Percentiles rank a stretch among this genome's conserved stretches.
Conservation (phyloP, 2,113 vertebrate species). For the Pachycephala philippinensis region DNA sequence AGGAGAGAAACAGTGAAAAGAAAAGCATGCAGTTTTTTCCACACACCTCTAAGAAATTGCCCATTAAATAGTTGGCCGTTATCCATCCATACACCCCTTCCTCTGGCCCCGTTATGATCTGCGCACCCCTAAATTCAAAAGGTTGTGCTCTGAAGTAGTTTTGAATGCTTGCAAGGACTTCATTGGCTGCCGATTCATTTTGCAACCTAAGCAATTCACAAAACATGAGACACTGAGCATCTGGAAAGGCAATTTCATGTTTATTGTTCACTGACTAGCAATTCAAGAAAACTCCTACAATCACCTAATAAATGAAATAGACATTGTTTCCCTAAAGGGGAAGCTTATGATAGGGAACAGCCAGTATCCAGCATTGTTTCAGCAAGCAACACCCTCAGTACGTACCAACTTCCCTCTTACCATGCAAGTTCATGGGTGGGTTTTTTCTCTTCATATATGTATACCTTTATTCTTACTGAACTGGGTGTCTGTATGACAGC, state of each 20-base stretch:
- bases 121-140: slow-evolving; percentile 87
- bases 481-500: neutral
- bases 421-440: neutral
- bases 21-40: slow-evolving; percentile 72
- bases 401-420: neutral
- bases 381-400: neutral
- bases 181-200: slow-evolving; percentile 76
- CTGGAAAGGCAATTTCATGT: slow-evolving; percentile 6
- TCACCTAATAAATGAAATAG: neutral
- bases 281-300: neutral
- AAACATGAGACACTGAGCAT: slow-evolving; percentile 68
- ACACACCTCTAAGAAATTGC: slow-evolving; percentile 90
- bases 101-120: slow-evolving; percentile 90
- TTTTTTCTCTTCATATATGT: neutral
- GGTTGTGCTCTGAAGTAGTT: slow-evolving; percentile 83
- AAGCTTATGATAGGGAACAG: neutral
- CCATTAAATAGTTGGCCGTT: slow-evolving; percentile 96
- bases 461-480: neutral
- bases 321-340: neutral
- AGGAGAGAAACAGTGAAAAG: slow-evolving; percentile 25
- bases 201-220: slow-evolving; percentile 76
- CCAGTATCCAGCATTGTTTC: neutral
- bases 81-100: slow-evolving; percentile 97
- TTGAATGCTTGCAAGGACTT: slow-evolving; percentile 78
- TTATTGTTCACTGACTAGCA: neutral